phyloP scores from a whole-genome alignment of 2,113 vertebrate genomes.

The Chaetodon auriga region DNA sequence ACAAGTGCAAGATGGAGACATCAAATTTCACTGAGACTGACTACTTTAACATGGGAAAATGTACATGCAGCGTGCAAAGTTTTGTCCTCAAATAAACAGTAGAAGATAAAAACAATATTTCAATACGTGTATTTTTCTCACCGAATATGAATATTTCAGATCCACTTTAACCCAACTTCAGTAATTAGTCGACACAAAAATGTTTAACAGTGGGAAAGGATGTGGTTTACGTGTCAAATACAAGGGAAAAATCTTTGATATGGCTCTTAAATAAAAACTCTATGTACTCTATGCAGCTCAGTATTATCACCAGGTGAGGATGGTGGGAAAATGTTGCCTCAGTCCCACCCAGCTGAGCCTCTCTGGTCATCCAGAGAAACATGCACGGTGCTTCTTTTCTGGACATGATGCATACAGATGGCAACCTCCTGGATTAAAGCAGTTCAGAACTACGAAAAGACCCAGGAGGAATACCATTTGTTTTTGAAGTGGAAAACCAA shows the following conservation, averaged over 20 bases:
- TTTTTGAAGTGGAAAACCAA: constrained; percentile 21
- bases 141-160: neutral
- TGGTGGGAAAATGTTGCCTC: neutral
- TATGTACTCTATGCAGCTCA: neutral
- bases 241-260: neutral
- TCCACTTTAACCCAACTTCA: neutral
- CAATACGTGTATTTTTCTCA: neutral
- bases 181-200: neutral
- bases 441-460: constrained; percentile 2
- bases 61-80: neutral
- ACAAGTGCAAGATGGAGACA: constrained; percentile 26
- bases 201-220: neutral
- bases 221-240: neutral
- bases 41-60: neutral
- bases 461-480: neutral
- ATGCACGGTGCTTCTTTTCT: neutral
- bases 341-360: neutral
- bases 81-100: neutral
- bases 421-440: constrained; percentile 18
- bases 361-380: neutral
- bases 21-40: constrained; percentile 22
- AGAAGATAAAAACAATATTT: neutral
- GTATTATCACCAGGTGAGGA: neutral
- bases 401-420: neutral
- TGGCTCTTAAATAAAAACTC: neutral